A percentile compares a stretch with the other conserved stretches of the same genome.
phyloP scores from a whole-genome alignment of 2,797 vertebrate genomes.

The Sebastes elongatus region DNA sequence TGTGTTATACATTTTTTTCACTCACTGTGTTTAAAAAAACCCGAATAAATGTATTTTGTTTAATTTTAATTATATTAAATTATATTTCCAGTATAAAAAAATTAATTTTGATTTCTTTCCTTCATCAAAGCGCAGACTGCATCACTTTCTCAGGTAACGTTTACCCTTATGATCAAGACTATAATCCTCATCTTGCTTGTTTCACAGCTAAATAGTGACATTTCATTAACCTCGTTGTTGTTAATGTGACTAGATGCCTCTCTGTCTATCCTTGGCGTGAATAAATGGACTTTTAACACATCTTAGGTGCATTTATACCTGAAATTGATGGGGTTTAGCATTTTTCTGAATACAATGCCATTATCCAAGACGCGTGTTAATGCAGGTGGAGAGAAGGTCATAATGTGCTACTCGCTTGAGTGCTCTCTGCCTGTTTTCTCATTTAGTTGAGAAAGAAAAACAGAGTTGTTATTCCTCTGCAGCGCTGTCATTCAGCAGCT shows the following conservation, averaged over 20 bases:
- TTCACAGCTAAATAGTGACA: background rate
- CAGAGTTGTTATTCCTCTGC: background rate
- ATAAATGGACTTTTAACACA: slow-evolving; percentile 13
- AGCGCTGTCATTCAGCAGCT: slow-evolving; percentile 20
- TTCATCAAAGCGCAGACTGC: background rate
- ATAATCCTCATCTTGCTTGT: background rate
- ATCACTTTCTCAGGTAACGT: background rate
- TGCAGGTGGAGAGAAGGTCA: slow-evolving; percentile 28
- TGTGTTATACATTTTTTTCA: background rate
- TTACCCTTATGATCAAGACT: background rate
- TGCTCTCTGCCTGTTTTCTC: slow-evolving; percentile 23
- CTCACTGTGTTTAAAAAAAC: background rate
- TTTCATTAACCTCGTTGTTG: slow-evolving; percentile 21
- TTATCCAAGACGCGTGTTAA: slow-evolving; percentile 16
- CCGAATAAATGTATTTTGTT: background rate
- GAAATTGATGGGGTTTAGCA: background rate
- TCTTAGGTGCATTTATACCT: slow-evolving; percentile 1
- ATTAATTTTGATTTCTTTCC: background rate
- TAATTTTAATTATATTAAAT: background rate
- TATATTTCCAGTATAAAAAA: too few relatives aligned
- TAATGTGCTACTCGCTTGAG: slow-evolving; percentile 25
- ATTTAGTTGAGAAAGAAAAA: slow-evolving; percentile 26
- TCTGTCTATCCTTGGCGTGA: background rate
- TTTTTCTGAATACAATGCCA: slow-evolving; percentile 5
- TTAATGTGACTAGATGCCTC: slow-evolving; percentile 20